These are phyloP conservation scores for Leptura quadrifasciata DNA, from an alignment of 2,888 invertebrate species.

Conservation along the genomic window DNA sequence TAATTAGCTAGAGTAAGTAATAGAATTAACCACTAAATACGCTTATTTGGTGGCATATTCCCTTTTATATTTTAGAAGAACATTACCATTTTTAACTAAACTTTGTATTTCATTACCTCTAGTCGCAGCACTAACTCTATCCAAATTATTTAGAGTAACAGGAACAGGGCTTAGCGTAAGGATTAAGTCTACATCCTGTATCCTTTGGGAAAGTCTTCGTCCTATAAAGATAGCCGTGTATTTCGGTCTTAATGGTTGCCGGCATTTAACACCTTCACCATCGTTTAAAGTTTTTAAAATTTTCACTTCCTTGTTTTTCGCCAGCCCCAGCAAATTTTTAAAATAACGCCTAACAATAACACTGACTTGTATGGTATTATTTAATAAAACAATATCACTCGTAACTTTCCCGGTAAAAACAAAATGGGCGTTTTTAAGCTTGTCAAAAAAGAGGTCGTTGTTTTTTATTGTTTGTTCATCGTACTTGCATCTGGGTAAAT, in stretches of 20 bases:
- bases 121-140: conserved; percentile 71
- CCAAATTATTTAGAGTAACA: conserved; percentile 72
- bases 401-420: conserved; percentile 72
- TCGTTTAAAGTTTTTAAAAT: conserved; percentile 68
- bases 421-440: conserved; percentile 65
- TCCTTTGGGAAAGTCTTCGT: conserved; percentile 61
- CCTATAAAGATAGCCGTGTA: conserved; percentile 72
- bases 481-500: conserved; percentile 69
- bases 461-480: conserved; percentile 69
- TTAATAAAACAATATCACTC: conserved; percentile 65
- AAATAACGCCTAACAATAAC: conserved; percentile 70
- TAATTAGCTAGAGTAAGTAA: background rate
- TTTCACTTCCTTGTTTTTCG: conserved; percentile 66
- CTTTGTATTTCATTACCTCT: conserved; percentile 69
- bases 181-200: conserved; percentile 66
- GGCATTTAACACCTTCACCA: conserved; percentile 71
- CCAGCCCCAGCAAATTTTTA: conserved; percentile 66
- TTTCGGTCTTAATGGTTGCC: conserved; percentile 69
- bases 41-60: background rate
- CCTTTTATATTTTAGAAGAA: background rate
- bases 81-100: conserved; percentile 2
- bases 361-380: conserved; percentile 66
- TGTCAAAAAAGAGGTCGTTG: conserved; percentile 64
- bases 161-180: conserved; percentile 71
- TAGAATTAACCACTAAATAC: background rate